These are phyloP conservation scores for Griposia aprilina DNA, from an alignment of 2,888 invertebrate species.

Conservation along the genomic window DNA sequence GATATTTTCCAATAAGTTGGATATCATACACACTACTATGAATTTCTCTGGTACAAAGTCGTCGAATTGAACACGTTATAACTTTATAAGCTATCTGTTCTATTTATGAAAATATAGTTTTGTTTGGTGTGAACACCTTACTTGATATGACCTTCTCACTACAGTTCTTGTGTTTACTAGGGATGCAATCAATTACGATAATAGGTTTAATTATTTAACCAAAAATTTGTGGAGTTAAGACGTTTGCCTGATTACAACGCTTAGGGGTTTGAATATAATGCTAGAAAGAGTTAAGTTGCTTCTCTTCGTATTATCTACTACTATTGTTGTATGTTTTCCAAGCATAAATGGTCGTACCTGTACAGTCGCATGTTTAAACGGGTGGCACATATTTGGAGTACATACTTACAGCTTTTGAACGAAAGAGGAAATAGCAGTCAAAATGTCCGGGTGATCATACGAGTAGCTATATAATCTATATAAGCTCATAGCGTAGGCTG, in stretches of 20 bases:
- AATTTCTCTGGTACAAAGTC: background rate
- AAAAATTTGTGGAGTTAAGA: background rate
- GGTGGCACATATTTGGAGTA: background rate
- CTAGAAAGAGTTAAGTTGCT: background rate
- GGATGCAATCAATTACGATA: background rate
- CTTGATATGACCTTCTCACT: background rate
- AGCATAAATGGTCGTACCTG: background rate
- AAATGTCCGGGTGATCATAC: too few relatives aligned
- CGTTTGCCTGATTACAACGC: background rate
- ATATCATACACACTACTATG: background rate
- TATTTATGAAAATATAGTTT: background rate
- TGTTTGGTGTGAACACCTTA: background rate
- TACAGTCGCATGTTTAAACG: background rate
- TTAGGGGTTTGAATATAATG: background rate
- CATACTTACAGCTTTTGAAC: background rate
- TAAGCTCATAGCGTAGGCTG: too few relatives aligned
- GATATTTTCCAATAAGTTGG: constrained; percentile 19
- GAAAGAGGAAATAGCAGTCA: background rate
- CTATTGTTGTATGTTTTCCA: background rate
- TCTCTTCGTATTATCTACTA: background rate
- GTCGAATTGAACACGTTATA: background rate
- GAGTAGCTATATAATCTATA: too few relatives aligned
- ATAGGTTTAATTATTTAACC: background rate
- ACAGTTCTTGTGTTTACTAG: background rate
- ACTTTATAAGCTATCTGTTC: background rate